Evolutionary conservation across 2,113 vertebrate species (phyloP).

Genomic region (Cricetomys ansorgei): DNA sequence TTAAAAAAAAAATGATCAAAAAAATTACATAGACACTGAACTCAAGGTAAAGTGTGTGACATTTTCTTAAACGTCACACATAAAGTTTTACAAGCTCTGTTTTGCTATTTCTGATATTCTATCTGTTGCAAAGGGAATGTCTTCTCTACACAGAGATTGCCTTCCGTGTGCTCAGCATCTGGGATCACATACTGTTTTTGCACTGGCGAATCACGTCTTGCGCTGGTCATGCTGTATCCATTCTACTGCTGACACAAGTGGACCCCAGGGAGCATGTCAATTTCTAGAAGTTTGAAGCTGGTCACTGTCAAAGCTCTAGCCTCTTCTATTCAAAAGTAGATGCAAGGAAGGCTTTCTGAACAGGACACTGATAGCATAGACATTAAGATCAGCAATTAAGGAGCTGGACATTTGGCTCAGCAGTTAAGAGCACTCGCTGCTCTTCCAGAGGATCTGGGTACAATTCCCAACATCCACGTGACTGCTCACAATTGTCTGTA

Average conservation of each 20-base stretch:
- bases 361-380: background rate
- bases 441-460: no score
- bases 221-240: background rate
- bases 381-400: background rate
- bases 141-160: background rate
- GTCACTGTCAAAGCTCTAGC: background rate
- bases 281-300: background rate
- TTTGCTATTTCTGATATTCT: background rate
- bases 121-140: constrained; percentile 34
- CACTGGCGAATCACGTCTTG: background rate
- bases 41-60: background rate
- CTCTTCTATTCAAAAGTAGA: background rate
- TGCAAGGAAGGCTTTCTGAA: background rate
- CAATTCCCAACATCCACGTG: no score
- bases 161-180: background rate
- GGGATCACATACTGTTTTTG: background rate
- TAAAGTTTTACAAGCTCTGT: background rate
- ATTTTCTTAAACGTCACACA: constrained; percentile 18
- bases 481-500: no score
- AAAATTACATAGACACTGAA: background rate
- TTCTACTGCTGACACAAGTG: background rate
- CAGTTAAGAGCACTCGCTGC: no score
- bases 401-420: no score
- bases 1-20: background rate
- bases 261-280: background rate